Percentiles rank a stretch among this genome's conserved stretches.
These are phyloP conservation scores for Mesocricetus auratus DNA, from an alignment of 2,113 vertebrate genomes.

Conservation along the genomic window DNA sequence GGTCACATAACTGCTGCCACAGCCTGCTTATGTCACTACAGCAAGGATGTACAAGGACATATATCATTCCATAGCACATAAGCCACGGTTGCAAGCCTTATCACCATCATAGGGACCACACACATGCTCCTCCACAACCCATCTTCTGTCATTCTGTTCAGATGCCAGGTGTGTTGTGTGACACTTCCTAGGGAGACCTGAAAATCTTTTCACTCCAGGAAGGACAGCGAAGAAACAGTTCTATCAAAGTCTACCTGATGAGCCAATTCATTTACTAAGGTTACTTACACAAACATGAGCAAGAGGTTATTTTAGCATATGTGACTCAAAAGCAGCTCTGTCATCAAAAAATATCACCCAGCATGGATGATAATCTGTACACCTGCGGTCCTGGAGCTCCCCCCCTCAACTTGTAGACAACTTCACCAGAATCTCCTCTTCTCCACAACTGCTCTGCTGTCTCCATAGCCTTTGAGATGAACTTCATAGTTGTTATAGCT, in stretches of 20 bases:
- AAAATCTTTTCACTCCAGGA: neutral
- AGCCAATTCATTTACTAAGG: neutral
- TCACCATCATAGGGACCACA: neutral
- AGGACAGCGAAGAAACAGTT: neutral
- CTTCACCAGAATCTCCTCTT: neutral
- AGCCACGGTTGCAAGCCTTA: neutral
- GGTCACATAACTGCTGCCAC: neutral
- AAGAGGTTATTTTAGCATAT: neutral
- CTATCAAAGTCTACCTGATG: neutral
- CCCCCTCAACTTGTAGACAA: neutral
- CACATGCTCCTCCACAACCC: no score
- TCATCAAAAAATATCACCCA: neutral
- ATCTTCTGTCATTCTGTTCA: neutral
- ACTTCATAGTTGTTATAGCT: no score
- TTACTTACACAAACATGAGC: neutral
- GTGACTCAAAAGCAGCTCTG: neutral
- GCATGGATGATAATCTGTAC: neutral
- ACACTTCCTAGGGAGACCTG: neutral
- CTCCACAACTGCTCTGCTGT: neutral
- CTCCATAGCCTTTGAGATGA: neutral
- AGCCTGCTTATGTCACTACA: neutral
- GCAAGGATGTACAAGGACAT: neutral
- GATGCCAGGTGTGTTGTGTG: neutral
- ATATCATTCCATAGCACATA: neutral
- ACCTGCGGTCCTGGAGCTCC: neutral